Evolutionary conservation across 2,888 invertebrate genomes (phyloP).

Genomic region (Lepidocyrtoides sp.): DNA sequence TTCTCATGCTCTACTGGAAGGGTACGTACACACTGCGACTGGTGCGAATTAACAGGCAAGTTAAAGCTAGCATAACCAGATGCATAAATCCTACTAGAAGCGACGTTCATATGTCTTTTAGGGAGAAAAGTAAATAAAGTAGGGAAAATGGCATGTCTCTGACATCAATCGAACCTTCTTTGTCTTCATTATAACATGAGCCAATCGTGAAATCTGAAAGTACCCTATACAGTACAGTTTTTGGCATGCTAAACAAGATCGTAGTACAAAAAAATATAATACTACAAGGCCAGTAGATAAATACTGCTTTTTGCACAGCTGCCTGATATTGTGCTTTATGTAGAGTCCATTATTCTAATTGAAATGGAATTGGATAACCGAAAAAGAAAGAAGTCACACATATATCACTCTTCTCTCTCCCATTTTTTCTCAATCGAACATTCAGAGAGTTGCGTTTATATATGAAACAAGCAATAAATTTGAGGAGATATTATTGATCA

Average conservation of each 20-base stretch:
- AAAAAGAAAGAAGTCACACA: not conserved
- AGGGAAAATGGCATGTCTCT: slow-evolving; percentile 31
- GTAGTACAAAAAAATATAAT: too few relatives aligned
- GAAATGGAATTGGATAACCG: slow-evolving; percentile 43
- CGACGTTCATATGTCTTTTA: slow-evolving; percentile 1
- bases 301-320: not conserved
- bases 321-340: not conserved
- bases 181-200: slow-evolving; percentile 40
- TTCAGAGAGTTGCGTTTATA: too few relatives aligned
- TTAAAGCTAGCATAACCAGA: slow-evolving; percentile 29
- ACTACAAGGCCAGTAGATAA: not conserved
- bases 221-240: not conserved
- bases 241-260: not conserved
- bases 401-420: not conserved
- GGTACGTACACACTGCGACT: too few relatives aligned
- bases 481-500: too few relatives aligned
- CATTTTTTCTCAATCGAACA: too few relatives aligned
- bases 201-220: slow-evolving; percentile 6
- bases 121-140: slow-evolving; percentile 30
- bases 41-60: slow-evolving; percentile 27
- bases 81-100: slow-evolving; percentile 61
- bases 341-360: slow-evolving; percentile 73
- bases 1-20: not conserved
- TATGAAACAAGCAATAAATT: too few relatives aligned
- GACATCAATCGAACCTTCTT: slow-evolving; percentile 54